phyloP scores from a whole-genome alignment of 2,113 vertebrate genomes.

The Etia nguti region DNA sequence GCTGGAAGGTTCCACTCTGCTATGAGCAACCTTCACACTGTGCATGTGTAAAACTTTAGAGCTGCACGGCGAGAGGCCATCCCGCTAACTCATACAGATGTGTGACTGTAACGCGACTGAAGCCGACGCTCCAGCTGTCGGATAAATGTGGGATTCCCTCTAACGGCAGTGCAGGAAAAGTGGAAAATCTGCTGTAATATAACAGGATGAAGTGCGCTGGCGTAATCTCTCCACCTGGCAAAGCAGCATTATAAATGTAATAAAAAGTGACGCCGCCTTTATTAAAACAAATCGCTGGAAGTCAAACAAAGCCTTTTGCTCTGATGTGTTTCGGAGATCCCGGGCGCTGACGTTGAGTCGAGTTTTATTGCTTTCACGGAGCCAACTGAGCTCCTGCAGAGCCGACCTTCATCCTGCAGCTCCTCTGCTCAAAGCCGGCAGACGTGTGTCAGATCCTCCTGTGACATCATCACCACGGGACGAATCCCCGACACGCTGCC shows the following conservation, averaged over 20 bases:
- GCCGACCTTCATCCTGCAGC: not conserved
- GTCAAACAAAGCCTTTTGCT: not conserved
- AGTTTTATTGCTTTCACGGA: not conserved
- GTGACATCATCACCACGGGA: not conserved
- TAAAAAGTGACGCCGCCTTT: not conserved
- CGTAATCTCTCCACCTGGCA: not conserved
- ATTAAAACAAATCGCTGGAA: not conserved
- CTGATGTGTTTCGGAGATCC: not conserved
- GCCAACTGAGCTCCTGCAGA: not conserved
- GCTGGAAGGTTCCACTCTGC: not conserved
- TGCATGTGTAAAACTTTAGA: not conserved
- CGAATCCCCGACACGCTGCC: not conserved
- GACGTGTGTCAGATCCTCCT: not conserved
- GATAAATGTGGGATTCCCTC: not conserved
- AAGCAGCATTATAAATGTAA: not conserved
- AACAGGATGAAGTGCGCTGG: not conserved
- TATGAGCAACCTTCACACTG: not conserved
- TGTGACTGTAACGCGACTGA: accelerated
- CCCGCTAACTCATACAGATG: not conserved
- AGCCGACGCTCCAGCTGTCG: not conserved
- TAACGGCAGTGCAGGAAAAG: not conserved
- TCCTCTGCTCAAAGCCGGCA: not conserved
- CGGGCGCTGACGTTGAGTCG: not conserved
- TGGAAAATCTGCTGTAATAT: not conserved
- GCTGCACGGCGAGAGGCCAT: not conserved